Evolutionary conservation across 2,113 vertebrate genomes (phyloP).

Genomic region (Uria lomvia): DNA sequence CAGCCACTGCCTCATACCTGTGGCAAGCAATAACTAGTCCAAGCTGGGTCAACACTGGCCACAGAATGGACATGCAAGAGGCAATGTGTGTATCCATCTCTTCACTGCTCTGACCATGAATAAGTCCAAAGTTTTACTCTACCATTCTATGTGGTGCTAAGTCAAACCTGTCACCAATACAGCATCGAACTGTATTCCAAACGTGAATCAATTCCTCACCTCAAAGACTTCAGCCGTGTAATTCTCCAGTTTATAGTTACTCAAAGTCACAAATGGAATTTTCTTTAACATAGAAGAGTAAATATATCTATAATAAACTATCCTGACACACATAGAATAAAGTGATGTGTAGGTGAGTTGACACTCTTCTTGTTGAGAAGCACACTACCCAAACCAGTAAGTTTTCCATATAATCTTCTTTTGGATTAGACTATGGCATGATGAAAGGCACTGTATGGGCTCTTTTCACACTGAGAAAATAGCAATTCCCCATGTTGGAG

Average conservation of each 20-base stretch:
- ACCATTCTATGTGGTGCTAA: fast-evolving
- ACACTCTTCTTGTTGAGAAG: background rate
- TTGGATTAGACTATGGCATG: background rate
- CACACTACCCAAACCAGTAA: background rate
- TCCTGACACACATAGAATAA: background rate
- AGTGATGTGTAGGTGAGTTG: background rate
- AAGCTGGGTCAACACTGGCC: background rate
- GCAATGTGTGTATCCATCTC: fast-evolving
- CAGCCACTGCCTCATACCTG: background rate
- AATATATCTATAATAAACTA: background rate
- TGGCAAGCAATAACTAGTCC: background rate
- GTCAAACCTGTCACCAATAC: background rate
- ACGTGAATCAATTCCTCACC: background rate
- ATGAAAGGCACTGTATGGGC: background rate
- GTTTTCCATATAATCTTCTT: background rate
- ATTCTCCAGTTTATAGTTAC: background rate
- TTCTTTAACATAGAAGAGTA: background rate
- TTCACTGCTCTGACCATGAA: fast-evolving
- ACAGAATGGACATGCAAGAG: fast-evolving
- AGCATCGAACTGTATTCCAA: background rate
- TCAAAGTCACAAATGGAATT: background rate
- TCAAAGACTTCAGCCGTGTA: background rate
- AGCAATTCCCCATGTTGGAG: background rate
- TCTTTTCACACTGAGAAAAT: background rate
- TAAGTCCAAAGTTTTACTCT: fast-evolving